phyloP scores from a whole-genome alignment of 2,888 invertebrate genomes.

The Heliothis peltigera region DNA sequence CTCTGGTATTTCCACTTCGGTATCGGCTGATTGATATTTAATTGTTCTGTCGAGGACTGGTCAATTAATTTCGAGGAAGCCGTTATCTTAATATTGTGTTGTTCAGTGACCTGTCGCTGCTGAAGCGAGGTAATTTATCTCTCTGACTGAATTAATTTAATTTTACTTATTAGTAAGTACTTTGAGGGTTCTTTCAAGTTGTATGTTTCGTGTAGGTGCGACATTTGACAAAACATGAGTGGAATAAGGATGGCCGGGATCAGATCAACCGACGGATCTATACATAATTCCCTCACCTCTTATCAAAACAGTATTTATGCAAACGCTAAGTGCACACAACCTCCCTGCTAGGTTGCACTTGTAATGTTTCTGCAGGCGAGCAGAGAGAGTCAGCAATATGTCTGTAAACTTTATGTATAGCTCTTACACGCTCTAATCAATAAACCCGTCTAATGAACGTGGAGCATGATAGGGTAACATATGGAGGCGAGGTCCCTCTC shows the following conservation, averaged over 20 bases:
- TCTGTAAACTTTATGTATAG: neutral
- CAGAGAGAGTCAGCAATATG: slow-evolving; percentile 13
- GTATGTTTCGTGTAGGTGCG: too few species aligned
- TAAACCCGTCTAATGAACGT: slow-evolving; percentile 23
- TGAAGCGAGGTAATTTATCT: neutral
- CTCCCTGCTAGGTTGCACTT: slow-evolving; percentile 30
- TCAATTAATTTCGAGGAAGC: neutral
- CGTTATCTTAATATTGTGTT: neutral
- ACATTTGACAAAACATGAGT: too few species aligned
- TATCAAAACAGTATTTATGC: neutral
- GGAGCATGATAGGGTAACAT: neutral
- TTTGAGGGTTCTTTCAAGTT: too few species aligned
- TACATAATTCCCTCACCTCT: too few species aligned
- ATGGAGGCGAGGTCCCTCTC: neutral
- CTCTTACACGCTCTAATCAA: slow-evolving; percentile 21
- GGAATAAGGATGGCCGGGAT: too few species aligned
- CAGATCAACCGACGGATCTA: too few species aligned
- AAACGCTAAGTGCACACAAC: neutral
- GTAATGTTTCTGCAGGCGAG: slow-evolving; percentile 26
- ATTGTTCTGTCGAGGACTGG: neutral
- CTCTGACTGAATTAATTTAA: too few species aligned
- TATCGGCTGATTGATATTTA: neutral
- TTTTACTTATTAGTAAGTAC: too few species aligned
- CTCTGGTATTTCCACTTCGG: too few species aligned
- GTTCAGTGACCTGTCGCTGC: neutral